Conservation (phyloP, 2,797 vertebrate species). For the Gymnoscopelus microlampas region DNA sequence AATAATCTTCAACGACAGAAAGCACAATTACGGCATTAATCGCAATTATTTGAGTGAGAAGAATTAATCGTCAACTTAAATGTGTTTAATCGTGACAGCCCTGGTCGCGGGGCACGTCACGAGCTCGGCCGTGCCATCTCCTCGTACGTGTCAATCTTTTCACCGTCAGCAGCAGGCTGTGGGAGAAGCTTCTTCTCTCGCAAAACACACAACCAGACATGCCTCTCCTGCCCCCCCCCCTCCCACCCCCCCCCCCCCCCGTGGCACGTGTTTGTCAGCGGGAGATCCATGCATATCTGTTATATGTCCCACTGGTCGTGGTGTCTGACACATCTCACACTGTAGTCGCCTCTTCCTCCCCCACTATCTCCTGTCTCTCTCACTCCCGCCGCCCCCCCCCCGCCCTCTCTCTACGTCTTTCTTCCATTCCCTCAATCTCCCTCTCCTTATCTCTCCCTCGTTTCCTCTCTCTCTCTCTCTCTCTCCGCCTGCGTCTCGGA, state of each 20-base stretch:
- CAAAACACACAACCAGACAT: too few species aligned
- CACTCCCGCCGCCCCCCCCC: not conserved
- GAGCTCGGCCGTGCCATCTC: too few species aligned
- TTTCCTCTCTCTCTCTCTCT: conserved; percentile 55
- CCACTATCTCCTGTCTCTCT: not conserved
- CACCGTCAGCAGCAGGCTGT: too few species aligned
- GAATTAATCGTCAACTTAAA: too few species aligned
- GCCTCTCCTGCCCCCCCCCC: not conserved
- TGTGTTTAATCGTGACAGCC: too few species aligned
- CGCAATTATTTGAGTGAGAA: too few species aligned
- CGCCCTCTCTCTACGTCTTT: not conserved
- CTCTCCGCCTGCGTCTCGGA: conserved; percentile 37
- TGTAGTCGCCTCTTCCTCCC: too few species aligned
- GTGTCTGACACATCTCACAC: conserved; percentile 49
- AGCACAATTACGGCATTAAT: too few species aligned
- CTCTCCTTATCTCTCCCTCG: conserved; percentile 52
- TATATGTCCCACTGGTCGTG: conserved; percentile 47
- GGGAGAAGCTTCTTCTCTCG: too few species aligned
- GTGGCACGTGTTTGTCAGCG: conserved; percentile 39
- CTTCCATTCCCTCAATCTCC: conserved; percentile 28
- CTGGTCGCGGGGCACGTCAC: too few species aligned
- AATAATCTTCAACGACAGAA: too few species aligned
- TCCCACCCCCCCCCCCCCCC: not conserved
- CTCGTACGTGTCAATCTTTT: too few species aligned
- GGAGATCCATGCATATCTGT: conserved; percentile 53